These are phyloP conservation scores for Leptonema lineaticorne DNA, from an alignment of 1,140 invertebrate species.

Conservation along the genomic window DNA sequence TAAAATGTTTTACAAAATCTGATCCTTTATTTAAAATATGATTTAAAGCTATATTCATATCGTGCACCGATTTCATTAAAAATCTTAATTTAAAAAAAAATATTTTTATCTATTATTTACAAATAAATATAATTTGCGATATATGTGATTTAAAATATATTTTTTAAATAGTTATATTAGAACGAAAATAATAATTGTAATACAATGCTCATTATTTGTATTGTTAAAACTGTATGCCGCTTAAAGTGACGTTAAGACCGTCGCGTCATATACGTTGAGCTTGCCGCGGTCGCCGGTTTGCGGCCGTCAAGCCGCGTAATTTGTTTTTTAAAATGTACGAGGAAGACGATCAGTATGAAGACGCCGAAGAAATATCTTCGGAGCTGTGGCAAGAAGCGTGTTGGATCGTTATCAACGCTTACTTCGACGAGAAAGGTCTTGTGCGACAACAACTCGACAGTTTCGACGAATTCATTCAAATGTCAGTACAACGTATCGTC, in stretches of 20 bases:
- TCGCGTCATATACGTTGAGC: neutral
- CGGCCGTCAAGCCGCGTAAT: neutral
- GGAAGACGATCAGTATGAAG: conserved; percentile 68
- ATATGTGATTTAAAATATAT: too few relatives aligned
- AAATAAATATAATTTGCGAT: too few relatives aligned
- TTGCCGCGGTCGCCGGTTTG: neutral
- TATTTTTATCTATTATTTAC: too few relatives aligned
- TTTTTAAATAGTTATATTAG: too few relatives aligned
- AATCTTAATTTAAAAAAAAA: too few relatives aligned
- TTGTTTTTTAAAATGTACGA: conserved; percentile 48
- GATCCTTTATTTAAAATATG: too few relatives aligned
- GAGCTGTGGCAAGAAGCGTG: conserved; percentile 99
- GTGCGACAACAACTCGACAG: conserved; percentile 98
- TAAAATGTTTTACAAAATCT: too few relatives aligned
- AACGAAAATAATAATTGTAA: too few relatives aligned
- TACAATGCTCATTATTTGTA: too few relatives aligned
- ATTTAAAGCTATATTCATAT: too few relatives aligned
- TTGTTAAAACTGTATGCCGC: too few relatives aligned
- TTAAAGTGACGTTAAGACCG: neutral
- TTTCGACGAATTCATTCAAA: conserved; percentile 99
- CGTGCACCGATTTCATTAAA: too few relatives aligned
- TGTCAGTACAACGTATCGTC: conserved; percentile 98
- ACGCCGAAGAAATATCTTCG: conserved; percentile 87
- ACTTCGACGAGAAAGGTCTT: conserved; percentile 98
- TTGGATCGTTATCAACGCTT: conserved; percentile 99